Evolutionary conservation across 2,113 vertebrate genomes (phyloP), one percentile per base, ranked within the genome.

Genomic region (Hemiscyllium ocellatum): DNA sequence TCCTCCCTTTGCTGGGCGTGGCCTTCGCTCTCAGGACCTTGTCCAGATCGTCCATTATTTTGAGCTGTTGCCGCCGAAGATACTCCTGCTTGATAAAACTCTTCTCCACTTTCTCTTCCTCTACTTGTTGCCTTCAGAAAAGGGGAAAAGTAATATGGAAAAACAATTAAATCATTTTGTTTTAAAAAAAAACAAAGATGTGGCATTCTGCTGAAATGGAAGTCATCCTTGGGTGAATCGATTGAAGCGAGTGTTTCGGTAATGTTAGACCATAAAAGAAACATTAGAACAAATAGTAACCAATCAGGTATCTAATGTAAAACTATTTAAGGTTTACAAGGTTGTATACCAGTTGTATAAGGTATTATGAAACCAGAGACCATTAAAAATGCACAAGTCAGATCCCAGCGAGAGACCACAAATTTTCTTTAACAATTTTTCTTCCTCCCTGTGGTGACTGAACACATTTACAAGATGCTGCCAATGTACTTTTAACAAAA

Each of bases 41-140:
- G 96, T 98, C 98, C 69, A 99, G 96, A 96, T 99, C 98, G 0
- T 98, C 98, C 98, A 99, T 99, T 95, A 99, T 97, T 96, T 98
- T 99, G 66, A 99, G 97, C 97, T 99, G 98, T 0, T 98, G 98
- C 69, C 98, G 97, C 26, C 98, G 97, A 85, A 98, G 97, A 33
- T 99, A 98, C 96, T 99, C 98, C n/a, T 97, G 97, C 70, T 97
- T 96, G 0, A 98, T 99, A 97, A 99, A 99, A 42, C 98, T 98
- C 5, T 98, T 98, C 17, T 98, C 97, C 42, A 98, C 97, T 56
- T 96, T 47, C 2, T 97, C 96, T 47, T 96, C 96, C 50, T 97
- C 96, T 37, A 97, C 97, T 56, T 98, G 98, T 0, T 96, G 96
- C 1, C 97, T 93, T 37, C 15, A 61, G 12, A 61, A 61, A 61